Base-by-base conservation (phyloP, 2,888 invertebrate genomes). In the Latheticus oryzae region DNA sequence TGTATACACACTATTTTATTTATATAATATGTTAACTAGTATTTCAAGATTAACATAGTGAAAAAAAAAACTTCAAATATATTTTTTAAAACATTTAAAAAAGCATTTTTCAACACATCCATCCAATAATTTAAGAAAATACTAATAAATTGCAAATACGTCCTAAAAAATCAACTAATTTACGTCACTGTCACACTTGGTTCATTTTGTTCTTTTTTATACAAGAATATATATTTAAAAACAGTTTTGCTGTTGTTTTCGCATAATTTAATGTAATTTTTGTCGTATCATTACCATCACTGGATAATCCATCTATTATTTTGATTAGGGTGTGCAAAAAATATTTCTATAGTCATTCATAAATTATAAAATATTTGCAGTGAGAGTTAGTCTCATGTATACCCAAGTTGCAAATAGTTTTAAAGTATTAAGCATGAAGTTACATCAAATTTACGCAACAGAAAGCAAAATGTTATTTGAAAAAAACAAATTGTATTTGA, bases 11-110 rank as follows among this genome's bases (percentile, higher is more conserved):
- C 35, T 51, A 56, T 48, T 56, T 42, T 50, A 21, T 43, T 52
- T 45, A 52, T 55, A 21, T 55, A 48, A 55, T 28, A 42, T 42
- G 42, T 42, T 42, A 42, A 35, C 42, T 42, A 42, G 32, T 32
- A 43, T 28, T 35, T 24, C 16, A 5, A 33, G 28, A 53, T 33
- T 43, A 37, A 23, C 26, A 8, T 37, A 28, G 28, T 23, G 37
- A 38, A 54, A 37, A n/a, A n/a, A n/a, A 54, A 40, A 40, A 40
- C 40, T 32, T 40, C 32, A 30, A 28, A 15, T 11, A 23, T n/a
- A n/a, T n/a, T n/a, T n/a, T n/a, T n/a, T n/a, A n/a, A n/a, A n/a
- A n/a, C n/a, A n/a, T n/a, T n/a, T n/a, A n/a, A n/a, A n/a, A n/a
- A n/a, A n/a, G n/a, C n/a, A n/a, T n/a, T n/a, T n/a, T n/a, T n/a